phyloP scores from a whole-genome alignment of 1,140 invertebrate species.

The Leptonema lineaticorne region DNA sequence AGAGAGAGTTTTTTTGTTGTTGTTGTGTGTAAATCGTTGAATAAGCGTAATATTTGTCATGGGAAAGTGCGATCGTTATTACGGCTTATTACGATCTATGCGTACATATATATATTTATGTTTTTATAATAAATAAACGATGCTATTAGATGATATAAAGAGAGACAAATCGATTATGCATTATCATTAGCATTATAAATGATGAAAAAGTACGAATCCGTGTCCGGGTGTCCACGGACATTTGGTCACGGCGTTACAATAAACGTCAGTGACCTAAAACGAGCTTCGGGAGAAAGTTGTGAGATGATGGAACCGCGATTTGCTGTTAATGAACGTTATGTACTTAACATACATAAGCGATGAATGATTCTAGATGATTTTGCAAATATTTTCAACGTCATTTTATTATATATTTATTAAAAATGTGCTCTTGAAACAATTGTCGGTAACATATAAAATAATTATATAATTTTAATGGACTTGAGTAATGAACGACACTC shows the following conservation, averaged over 20 bases:
- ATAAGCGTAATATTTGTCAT: background rate
- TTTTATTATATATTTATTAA: background rate
- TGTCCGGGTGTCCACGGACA: no score
- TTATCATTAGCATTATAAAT: background rate
- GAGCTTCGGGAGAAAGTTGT: slow-evolving; percentile 12
- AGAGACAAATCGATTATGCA: background rate
- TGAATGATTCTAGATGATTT: background rate
- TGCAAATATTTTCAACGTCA: background rate
- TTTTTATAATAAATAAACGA: background rate
- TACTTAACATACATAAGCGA: slow-evolving; percentile 6
- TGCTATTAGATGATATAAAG: background rate
- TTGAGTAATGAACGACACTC: no score
- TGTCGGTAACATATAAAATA: no score
- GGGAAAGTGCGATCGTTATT: slow-evolving; percentile 9
- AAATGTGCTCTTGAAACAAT: background rate
- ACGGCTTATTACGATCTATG: background rate
- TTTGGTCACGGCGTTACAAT: background rate
- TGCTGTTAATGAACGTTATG: slow-evolving; percentile 11
- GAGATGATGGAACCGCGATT: background rate
- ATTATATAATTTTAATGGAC: background rate
- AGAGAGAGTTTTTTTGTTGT: background rate
- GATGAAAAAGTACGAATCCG: background rate
- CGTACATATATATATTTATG: no score
- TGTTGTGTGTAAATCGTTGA: background rate
- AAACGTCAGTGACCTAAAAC: slow-evolving; percentile 16